Base-by-base conservation (phyloP, 2,797 vertebrate genomes). In the Clarias laeviceps region DNA sequence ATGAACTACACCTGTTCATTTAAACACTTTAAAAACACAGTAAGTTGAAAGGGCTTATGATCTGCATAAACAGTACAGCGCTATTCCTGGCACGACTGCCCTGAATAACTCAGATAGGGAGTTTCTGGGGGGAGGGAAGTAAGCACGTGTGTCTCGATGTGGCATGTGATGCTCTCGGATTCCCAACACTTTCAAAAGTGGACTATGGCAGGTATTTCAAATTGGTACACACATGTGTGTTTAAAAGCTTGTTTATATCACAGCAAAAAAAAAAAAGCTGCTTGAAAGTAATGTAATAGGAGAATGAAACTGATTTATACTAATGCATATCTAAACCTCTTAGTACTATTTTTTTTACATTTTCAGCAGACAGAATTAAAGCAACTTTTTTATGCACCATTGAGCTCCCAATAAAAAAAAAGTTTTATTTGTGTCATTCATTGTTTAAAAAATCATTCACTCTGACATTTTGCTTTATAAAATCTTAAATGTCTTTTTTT, bases 21-120 rank as follows among this genome's bases (percentile, higher is more conserved):
- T 73, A 87, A 70, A 62, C 83, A 84, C 34, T 85, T 76, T 32
- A 66, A 32, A 79, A 85, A 78, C 82, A 83, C 65, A 32, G 65
- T 32, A 85, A 88, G 54, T 80, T 65, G 72, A 85, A 85, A 82
- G 56, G 81, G 69, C 37, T 76, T 84, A 70, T 78, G 84, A 89
- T 87, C 84, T 90, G 86, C 80, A 88, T 87, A 90, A 90, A 90
- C 88, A 90, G 87, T 86, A 72, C 76, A 84, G 84, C 45, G 80
- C 90, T 90, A 90, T 90, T 90, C 88, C 86, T 90, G 88, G 87
- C 90, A 87, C 37, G 57, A 86, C 84, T 90, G 89, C 83, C 87
- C 89, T 90, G 89, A 90, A 88, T 90, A 88, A 86, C 87, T 87
- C 82, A 81, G 87, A 90, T 86, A 90, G 89, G 89, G 86, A 87